Conservation (phyloP, 30 jellyfish, hydroid and myxozoan genomes). For the Turritopsis rubra region DNA sequence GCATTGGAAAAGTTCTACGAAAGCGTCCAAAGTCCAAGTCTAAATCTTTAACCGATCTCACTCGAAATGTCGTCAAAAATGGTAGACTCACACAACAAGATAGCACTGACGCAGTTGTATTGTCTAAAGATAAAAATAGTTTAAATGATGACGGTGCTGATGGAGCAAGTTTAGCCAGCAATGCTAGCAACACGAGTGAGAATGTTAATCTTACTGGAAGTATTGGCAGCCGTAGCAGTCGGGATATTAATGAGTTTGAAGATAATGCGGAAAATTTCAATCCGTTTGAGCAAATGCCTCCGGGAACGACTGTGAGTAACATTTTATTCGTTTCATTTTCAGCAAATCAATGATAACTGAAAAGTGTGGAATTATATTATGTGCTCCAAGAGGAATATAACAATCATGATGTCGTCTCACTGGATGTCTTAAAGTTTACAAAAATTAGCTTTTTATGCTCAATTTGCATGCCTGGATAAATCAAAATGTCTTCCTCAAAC, state of each 20-base stretch:
- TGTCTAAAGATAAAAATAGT: neutral
- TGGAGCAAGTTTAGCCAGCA: neutral
- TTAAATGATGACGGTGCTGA: neutral
- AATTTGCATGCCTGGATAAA: no score
- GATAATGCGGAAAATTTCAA: neutral
- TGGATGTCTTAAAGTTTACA: no score
- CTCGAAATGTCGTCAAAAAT: neutral
- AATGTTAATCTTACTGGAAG: conserved; percentile 4
- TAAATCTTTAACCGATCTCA: neutral
- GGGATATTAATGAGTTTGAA: neutral
- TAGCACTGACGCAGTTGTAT: neutral
- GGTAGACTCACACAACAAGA: neutral
- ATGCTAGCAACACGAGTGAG: neutral
- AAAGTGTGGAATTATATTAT: no score
- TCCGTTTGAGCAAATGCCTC: neutral
- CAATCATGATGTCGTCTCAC: no score
- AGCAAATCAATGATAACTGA: no score
- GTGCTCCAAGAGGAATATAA: no score
- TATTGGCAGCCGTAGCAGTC: conserved; percentile 13
- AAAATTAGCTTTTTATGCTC: no score
- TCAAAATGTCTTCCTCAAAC: no score
- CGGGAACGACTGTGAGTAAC: conserved; percentile 12
- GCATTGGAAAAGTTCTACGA: conserved; percentile 7
- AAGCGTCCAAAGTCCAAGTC: conserved; percentile 15
- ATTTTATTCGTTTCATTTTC: no score